Evolutionary conservation across 2,888 invertebrate genomes (phyloP), one percentile per base, ranked within the genome.

Genomic region (Oligia strigilis): DNA sequence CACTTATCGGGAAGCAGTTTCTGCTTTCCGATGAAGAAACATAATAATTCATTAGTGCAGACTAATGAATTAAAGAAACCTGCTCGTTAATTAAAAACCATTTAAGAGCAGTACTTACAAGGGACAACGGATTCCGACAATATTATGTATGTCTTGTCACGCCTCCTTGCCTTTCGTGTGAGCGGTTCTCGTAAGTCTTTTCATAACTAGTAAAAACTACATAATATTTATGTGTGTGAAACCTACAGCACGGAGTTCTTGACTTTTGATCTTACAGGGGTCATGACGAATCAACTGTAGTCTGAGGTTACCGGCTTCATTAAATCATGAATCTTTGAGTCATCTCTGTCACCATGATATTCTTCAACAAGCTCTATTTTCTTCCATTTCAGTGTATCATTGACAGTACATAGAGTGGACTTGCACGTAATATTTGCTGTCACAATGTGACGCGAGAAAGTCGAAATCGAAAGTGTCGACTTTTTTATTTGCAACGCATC

Each of bases 381-480:
- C 66, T 76, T 67, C 29, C 0, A 73, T 43, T 74, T 52, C 62
- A 80, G 52, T 62, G 23, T 75, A 72, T 66, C 64, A 70, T 65
- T 65, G 64, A 81, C 66, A 81, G 82, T 80, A 43, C 36, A 65
- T 62, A 67, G 58, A 62, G n/a, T 83, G 60, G 58, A 78, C 79
- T 72, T 65, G 84, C 93, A 92, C 92, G 95, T 94, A 94, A 92
- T 92, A 91, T 91, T 91, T 90, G 77, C 90, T 90, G 92, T 90
- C 90, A 91, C 91, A 91, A 78, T 80, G 90, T 89, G 81, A 90
- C 80, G 84, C 90, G 92, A 90, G 95, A 95, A 94, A 95, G 94
- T 92, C 83, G 87, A 91, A 92, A 94, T 89, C 87, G 94, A 95
- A 94, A 95, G 94, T 94, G 91, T 87, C 70, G 86, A 90, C 80